phyloP scores from a whole-genome alignment of 2,888 invertebrate species.

The Agonopterix subpropinquella region DNA sequence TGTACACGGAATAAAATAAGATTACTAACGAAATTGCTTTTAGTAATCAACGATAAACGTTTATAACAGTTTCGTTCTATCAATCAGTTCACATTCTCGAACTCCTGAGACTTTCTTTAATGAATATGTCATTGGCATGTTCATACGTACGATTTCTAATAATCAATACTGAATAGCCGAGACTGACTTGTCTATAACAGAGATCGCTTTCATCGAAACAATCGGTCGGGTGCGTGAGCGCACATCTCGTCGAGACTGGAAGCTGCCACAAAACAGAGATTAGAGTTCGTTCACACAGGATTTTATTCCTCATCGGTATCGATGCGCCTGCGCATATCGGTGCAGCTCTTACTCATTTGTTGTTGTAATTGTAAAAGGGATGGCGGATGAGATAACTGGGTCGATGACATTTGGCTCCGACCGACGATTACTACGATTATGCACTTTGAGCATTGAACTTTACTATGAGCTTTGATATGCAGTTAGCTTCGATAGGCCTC shows the following conservation, averaged over 20 bases:
- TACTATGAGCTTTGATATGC: constrained; percentile 55
- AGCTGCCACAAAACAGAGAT: constrained; percentile 69
- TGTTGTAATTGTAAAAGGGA: constrained; percentile 76
- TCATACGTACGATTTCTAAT: too few species aligned
- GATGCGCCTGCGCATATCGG: constrained; percentile 60
- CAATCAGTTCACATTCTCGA: too few species aligned
- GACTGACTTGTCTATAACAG: not conserved
- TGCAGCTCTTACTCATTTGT: constrained; percentile 74
- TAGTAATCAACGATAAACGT: too few species aligned
- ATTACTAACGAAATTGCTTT: too few species aligned
- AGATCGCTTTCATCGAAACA: constrained; percentile 11
- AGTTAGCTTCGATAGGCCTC: constrained; percentile 45
- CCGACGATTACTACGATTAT: constrained; percentile 70
- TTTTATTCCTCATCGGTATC: constrained; percentile 71
- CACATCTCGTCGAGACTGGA: constrained; percentile 57
- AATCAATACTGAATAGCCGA: too few species aligned
- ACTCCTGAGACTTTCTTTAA: too few species aligned
- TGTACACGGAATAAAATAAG: too few species aligned
- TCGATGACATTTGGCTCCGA: constrained; percentile 74
- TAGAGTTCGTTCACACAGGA: constrained; percentile 76
- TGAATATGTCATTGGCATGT: too few species aligned
- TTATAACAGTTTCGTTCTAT: too few species aligned
- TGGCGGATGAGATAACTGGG: constrained; percentile 75
- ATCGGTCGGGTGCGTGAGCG: constrained; percentile 47
- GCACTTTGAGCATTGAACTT: constrained; percentile 75